Evolutionary conservation across 2,113 vertebrate species (phyloP), one percentile per base, ranked within the genome.

Genomic region (Vulpes vulpes): DNA sequence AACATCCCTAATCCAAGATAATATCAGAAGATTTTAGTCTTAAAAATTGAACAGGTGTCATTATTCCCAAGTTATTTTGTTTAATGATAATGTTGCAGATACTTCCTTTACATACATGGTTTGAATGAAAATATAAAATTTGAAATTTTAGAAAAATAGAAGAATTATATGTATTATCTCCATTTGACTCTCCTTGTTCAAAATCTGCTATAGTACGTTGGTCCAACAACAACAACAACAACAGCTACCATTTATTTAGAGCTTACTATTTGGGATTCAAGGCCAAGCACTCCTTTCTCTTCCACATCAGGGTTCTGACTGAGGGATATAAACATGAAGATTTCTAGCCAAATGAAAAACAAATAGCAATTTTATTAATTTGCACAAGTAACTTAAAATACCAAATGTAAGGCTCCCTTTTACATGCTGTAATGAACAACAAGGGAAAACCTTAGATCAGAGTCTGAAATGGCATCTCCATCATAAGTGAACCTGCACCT

Each of bases 301-400:
- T 16, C 5, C 17, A 65, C 38, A 84, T 27, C 64, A 82, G 53
- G 43, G 4, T 67, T 95, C 59, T 97, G 80, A 79, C 62, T 94
- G 7, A 78, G 74, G 85, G 92, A 74, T 49, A 53, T n/a, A 65
- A 43, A 94, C 51, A 62, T 69, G 25, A 82, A 7, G 20, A 71
- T 94, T 23, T 96, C 15, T 59, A 96, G 88, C 51, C 89, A 96
- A 96, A 83, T 22, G 23, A 1, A 22, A 96, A 78, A 88, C 57
- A 94, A 91, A 15, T 30, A 76, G 35, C 8, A 88, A 74, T 89
- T 95, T 65, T 65, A 25, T 35, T 88, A 97, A 97, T 94, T 86
- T 93, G 35, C 88, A n/a, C 3, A 71, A 60, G 43, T 19, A 78
- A 69, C 15, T 73, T 81, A 64, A 76, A 94, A 79, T 76, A 53